A percentile compares a stretch with the other conserved stretches of the same genome.
Conservation (phyloP, 2,888 invertebrate species). For the Carcina quercana region DNA sequence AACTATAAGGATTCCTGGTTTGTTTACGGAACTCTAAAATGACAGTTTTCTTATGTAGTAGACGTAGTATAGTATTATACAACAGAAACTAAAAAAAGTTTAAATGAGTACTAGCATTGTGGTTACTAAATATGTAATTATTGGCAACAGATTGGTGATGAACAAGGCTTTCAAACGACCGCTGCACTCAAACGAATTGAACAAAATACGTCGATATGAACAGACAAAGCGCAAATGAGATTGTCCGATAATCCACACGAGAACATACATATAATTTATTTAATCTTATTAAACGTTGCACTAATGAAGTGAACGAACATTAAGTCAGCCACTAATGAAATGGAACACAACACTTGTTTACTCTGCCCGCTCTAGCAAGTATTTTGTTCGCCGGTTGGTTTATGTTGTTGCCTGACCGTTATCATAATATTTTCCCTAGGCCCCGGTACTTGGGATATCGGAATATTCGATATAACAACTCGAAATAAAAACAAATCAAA, state of each 20-base stretch:
- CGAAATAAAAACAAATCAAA: constrained; percentile 30
- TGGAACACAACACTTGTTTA: constrained; percentile 37
- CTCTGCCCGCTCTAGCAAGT: constrained; percentile 27
- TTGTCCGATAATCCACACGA: constrained; percentile 1
- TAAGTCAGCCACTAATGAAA: constrained; percentile 42
- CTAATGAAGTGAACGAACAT: constrained; percentile 33
- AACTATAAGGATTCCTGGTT: too few species aligned
- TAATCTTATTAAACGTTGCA: constrained; percentile 38
- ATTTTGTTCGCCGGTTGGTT: constrained; percentile 26
- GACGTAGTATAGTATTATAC: too few species aligned
- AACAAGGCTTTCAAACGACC: too few species aligned
- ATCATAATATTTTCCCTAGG: constrained; percentile 34
- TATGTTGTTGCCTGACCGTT: constrained; percentile 24
- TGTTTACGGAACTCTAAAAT: too few species aligned
- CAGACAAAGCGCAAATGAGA: constrained; percentile 1
- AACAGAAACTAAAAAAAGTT: too few species aligned
- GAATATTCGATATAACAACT: constrained; percentile 29
- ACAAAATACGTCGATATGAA: constrained; percentile 1
- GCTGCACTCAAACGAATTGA: too few species aligned
- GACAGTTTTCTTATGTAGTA: too few species aligned
- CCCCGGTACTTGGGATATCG: constrained; percentile 24
- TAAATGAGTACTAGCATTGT: too few species aligned
- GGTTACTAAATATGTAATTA: too few species aligned
- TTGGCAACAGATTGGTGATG: too few species aligned
- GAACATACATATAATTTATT: constrained; percentile 23